Evolutionary conservation across 2,797 vertebrate species (phyloP).

Genomic region (Lepus oiostolus): DNA sequence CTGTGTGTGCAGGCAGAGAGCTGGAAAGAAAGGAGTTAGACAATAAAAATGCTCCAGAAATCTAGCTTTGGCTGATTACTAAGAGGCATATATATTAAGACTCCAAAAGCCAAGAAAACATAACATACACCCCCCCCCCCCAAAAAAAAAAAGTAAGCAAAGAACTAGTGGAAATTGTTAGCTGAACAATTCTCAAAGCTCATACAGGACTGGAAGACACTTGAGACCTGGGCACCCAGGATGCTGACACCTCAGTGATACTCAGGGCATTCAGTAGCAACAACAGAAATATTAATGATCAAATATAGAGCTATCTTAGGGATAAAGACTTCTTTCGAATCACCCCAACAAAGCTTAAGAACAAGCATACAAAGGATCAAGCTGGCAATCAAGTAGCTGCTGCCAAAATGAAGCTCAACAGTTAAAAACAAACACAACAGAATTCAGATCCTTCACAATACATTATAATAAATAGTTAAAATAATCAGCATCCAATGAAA

Average conservation of each 20-base stretch:
- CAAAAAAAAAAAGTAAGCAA: background rate
- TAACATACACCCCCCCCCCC: background rate
- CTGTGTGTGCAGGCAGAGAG: background rate
- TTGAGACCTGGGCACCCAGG: background rate
- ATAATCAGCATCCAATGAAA: background rate
- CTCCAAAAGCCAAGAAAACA: background rate
- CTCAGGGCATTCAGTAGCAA: background rate
- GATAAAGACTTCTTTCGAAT: background rate
- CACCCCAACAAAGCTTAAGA: background rate
- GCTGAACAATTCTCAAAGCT: background rate
- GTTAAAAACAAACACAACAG: background rate
- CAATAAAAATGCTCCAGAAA: background rate
- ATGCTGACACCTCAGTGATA: background rate
- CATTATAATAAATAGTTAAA: background rate
- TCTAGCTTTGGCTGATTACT: background rate
- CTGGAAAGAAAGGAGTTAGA: background rate
- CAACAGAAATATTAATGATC: background rate
- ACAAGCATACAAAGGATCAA: background rate
- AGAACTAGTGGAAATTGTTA: background rate
- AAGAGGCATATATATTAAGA: background rate
- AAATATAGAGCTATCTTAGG: background rate
- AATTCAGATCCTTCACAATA: conserved; percentile 3
- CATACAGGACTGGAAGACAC: background rate
- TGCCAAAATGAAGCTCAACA: background rate
- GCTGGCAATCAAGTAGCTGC: background rate